Percentiles rank a stretch among this genome's conserved stretches.
Conservation (phyloP, 2,797 vertebrate genomes). For the Agapornis canus region DNA sequence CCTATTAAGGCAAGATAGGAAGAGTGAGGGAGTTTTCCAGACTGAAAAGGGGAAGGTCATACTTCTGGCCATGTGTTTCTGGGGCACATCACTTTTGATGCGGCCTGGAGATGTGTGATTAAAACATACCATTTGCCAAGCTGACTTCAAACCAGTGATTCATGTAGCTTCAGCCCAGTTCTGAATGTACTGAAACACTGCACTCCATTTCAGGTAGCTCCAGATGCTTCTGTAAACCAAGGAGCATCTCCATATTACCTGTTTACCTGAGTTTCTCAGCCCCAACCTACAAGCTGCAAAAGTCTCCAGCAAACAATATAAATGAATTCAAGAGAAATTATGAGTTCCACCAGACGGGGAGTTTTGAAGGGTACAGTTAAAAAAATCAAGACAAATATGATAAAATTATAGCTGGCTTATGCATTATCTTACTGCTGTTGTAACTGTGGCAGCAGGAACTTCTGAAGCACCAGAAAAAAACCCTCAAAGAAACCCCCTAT, state of each 20-base stretch:
- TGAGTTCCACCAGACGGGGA: neutral
- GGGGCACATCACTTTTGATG: neutral
- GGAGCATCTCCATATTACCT: neutral
- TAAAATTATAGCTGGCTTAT: neutral
- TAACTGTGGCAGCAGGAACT: neutral
- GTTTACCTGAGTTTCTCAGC: neutral
- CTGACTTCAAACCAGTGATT: neutral
- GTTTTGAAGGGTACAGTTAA: neutral
- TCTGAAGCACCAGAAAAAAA: neutral
- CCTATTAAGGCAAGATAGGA: neutral
- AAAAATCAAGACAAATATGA: neutral
- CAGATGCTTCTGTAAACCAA: neutral
- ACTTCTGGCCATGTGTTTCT: neutral
- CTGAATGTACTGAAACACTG: neutral
- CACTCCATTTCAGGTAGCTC: neutral
- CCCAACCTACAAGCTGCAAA: neutral
- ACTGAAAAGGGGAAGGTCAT: neutral
- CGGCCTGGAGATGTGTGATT: neutral
- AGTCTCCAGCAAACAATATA: neutral
- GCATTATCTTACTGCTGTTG: neutral
- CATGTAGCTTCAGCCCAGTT: neutral
- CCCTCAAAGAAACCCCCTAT: neutral
- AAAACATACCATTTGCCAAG: neutral
- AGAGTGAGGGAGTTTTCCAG: neutral
- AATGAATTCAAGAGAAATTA: neutral